A percentile compares a stretch with the other conserved stretches of the same genome.
These are phyloP conservation scores for Spodoptera littoralis DNA, from an alignment of 2,888 invertebrate genomes.

Conservation along the genomic window DNA sequence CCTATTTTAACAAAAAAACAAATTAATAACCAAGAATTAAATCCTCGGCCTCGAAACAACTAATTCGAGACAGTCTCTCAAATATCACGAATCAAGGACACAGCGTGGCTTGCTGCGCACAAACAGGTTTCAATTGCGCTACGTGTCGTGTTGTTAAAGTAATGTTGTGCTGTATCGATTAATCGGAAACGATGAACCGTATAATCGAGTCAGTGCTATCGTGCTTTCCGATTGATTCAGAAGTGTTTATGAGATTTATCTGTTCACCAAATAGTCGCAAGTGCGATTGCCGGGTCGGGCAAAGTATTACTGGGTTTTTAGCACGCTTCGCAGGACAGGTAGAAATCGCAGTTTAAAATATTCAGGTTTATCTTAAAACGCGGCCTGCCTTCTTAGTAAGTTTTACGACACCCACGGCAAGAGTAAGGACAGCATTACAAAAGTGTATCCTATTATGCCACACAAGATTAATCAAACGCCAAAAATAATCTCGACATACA, in stretches of 20 bases:
- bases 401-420: too few species aligned
- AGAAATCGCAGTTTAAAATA: background rate
- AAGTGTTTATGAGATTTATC: too few species aligned
- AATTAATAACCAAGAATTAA: background rate
- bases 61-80: slow-evolving; percentile 35
- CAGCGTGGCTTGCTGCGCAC: slow-evolving; percentile 61
- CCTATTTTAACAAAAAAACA: background rate
- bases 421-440: too few species aligned
- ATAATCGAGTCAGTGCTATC: background rate
- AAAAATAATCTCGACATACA: background rate
- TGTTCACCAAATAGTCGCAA: background rate
- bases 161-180: slow-evolving; percentile 57
- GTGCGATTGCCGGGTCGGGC: too few species aligned
- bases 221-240: background rate
- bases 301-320: too few species aligned
- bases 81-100: slow-evolving; percentile 43
- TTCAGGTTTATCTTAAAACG: background rate
- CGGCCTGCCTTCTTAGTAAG: too few species aligned
- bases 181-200: background rate
- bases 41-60: slow-evolving; percentile 12
- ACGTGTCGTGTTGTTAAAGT: slow-evolving; percentile 61
- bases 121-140: slow-evolving; percentile 66
- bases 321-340: background rate
- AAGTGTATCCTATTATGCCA: too few species aligned
- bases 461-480: too few species aligned